These are phyloP conservation scores for Thymelicus lineola DNA, from an alignment of 2,888 invertebrate species.

Conservation along the genomic window DNA sequence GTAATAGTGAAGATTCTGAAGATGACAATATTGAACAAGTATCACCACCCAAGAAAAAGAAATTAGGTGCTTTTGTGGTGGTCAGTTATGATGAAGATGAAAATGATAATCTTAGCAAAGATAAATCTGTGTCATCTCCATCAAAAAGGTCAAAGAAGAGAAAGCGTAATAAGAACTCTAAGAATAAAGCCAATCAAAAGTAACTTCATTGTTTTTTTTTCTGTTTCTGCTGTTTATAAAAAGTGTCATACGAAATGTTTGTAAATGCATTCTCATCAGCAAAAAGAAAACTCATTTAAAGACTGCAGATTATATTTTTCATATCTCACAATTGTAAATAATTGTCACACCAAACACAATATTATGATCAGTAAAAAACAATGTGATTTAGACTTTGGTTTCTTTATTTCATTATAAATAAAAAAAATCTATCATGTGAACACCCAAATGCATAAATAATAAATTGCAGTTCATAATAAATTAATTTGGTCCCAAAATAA, in stretches of 20 bases:
- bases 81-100: constrained; percentile 69
- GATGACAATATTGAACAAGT: constrained; percentile 44
- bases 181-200: constrained; percentile 52
- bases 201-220: constrained; percentile 16
- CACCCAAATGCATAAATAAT: constrained; percentile 78
- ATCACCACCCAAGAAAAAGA: constrained; percentile 57
- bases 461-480: constrained; percentile 78
- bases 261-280: constrained; percentile 8
- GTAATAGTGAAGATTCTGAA: constrained; percentile 56
- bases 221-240: constrained; percentile 24
- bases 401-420: constrained; percentile 84
- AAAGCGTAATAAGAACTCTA: constrained; percentile 66
- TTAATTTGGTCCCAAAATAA: constrained; percentile 85
- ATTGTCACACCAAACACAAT: constrained; percentile 62
- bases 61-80: constrained; percentile 72
- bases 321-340: constrained; percentile 68
- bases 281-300: constrained; percentile 55
- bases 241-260: neutral
- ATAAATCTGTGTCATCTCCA: constrained; percentile 51
- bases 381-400: constrained; percentile 82
- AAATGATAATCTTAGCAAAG: constrained; percentile 51
- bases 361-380: constrained; percentile 70
- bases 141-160: constrained; percentile 68
- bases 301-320: constrained; percentile 72
- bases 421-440: constrained; percentile 76